Percentiles rank a stretch among this genome's conserved stretches.
Conservation (phyloP, 2,113 vertebrate species). For the Hyla sarda region DNA sequence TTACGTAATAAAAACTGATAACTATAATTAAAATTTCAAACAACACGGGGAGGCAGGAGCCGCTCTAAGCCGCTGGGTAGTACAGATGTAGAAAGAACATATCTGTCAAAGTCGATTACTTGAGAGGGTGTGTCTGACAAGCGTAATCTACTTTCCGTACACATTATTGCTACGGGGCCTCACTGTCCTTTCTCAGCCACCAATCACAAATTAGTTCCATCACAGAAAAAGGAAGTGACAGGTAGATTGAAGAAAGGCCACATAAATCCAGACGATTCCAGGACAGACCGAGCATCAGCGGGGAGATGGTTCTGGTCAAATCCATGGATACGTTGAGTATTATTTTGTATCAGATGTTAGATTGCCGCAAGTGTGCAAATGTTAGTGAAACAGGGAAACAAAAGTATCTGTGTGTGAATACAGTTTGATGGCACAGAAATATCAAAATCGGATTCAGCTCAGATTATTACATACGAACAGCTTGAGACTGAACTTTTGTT, state of each 20-base stretch:
- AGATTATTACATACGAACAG: too few relatives aligned
- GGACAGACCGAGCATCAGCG: background rate
- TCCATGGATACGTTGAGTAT: too few relatives aligned
- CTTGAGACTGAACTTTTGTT: too few relatives aligned
- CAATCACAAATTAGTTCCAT: constrained; percentile 33
- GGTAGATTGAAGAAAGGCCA: constrained; percentile 35
- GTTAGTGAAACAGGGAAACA: too few relatives aligned
- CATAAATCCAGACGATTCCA: constrained; percentile 24
- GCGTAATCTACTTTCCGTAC: constrained; percentile 25
- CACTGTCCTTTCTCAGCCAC: constrained; percentile 41
- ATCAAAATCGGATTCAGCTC: too few relatives aligned
- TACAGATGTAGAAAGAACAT: constrained; percentile 7
- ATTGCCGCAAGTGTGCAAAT: too few relatives aligned
- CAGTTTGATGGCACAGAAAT: too few relatives aligned
- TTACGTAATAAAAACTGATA: constrained; percentile 33
- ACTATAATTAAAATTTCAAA: constrained; percentile 33
- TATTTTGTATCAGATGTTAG: too few relatives aligned
- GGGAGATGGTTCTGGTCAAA: background rate
- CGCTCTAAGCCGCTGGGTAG: constrained; percentile 5
- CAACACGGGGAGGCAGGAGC: background rate
- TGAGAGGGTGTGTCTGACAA: constrained; percentile 36
- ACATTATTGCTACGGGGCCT: constrained; percentile 42
- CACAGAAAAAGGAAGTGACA: constrained; percentile 39
- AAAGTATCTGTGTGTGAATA: too few relatives aligned
- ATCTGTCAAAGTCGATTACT: constrained; percentile 43